Base-by-base conservation (phyloP, 2,888 invertebrate genomes). In the Himalopsyche anomala region DNA sequence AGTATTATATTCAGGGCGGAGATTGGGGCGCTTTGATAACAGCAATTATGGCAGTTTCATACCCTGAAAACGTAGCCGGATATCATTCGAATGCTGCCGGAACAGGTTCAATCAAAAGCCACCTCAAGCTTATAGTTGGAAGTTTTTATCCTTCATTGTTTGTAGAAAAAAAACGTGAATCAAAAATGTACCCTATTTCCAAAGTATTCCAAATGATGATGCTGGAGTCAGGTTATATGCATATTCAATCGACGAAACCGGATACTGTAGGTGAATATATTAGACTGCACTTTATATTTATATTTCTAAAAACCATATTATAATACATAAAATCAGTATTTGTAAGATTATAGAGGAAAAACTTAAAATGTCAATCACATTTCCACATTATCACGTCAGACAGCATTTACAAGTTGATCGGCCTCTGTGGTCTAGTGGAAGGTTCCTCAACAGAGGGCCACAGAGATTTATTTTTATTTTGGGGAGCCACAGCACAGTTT, bases 231-330 rank as follows among this genome's bases (percentile, higher is more conserved):
- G 95, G 95, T 0, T 95, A 95, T 89, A 89, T 96, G 89, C 97
- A 97, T 91, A 89, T 97, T 36, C 97, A 97, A 90, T 93, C 95
- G 0, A 96, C 97, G 0, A 97, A 97, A 90, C 97, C 97, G 12
- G 97, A 97, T 90, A 96, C 97, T 0, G 92, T 96, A 84, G 97
- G 96, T 96, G 90, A 91, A 92, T 88, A 42, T 42, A 40, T 6
- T 6, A 40, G 40, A 40, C 40, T 5, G 40, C 3, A 5, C 40
- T 40, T 40, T 40, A 40, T 40, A 40, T 6, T 40, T 40, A 40
- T 40, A 40, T 40, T 40, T 40, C 5, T 40, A 40, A 0, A 40
- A 40, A 40, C 40, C 3, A 40, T 40, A 40, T 40, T 40, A 28
- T 28, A 28, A 28, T 1, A 28, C 28, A 28, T 28, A 28, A 28